phyloP scores from a whole-genome alignment of 2,113 vertebrate species.

The Eretmochelys imbricata region DNA sequence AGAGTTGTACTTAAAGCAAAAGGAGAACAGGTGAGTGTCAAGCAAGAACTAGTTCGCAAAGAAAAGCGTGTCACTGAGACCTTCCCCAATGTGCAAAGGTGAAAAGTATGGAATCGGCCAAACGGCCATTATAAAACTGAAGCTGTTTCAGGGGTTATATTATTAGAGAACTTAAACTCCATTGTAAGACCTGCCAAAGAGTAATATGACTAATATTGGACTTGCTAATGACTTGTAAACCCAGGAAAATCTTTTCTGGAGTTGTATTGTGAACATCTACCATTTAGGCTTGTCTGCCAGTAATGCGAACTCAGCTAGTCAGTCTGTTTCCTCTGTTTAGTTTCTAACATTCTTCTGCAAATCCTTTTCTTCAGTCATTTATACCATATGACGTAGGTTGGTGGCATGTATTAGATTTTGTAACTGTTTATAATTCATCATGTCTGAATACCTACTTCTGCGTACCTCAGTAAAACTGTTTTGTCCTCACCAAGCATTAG shows the following conservation, averaged over 20 bases:
- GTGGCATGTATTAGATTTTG: background rate
- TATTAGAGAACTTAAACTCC: background rate
- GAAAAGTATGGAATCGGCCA: background rate
- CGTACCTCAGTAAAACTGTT: background rate
- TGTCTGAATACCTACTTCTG: background rate
- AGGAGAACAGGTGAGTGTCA: conserved; percentile 92
- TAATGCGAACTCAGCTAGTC: background rate
- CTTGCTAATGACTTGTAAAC: rapidly evolving
- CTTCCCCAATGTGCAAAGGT: background rate
- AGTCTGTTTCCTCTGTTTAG: background rate
- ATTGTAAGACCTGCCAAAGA: rapidly evolving
- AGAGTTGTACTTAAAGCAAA: conserved; percentile 96
- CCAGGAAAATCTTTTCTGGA: background rate
- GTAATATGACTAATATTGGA: rapidly evolving
- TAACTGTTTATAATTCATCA: background rate
- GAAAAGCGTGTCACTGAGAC: rapidly evolving
- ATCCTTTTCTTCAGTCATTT: background rate
- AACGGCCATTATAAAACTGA: background rate
- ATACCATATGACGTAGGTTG: rapidly evolving
- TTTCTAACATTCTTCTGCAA: background rate
- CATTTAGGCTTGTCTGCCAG: rapidly evolving
- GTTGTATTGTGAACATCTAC: rapidly evolving
- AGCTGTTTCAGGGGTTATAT: background rate
- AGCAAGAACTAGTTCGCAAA: background rate
- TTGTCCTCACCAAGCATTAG: background rate